Evolutionary conservation across 2,888 invertebrate genomes (phyloP).

Genomic region (Agriopis leucophaearia): DNA sequence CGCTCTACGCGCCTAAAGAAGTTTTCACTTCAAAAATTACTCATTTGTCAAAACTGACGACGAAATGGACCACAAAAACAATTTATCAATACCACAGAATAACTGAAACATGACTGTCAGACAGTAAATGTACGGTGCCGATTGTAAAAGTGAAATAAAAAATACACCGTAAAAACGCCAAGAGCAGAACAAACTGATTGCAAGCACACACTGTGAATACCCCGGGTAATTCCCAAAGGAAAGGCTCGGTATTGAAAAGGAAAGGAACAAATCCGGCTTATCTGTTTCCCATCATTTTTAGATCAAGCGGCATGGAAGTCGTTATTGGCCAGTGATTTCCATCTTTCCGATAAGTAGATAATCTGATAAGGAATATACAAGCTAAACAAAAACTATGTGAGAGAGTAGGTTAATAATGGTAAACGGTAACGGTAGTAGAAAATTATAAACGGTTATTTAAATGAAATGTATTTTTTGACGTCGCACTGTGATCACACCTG

Average conservation of each 20-base stretch:
- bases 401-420: neutral
- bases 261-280: slow-evolving; percentile 26
- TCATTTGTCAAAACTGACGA: no score
- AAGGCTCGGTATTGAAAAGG: slow-evolving; percentile 28
- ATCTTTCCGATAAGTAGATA: slow-evolving; percentile 11
- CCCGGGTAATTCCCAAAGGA: slow-evolving; percentile 43
- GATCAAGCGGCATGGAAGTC: slow-evolving; percentile 18
- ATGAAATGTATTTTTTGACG: no score
- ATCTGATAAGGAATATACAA: slow-evolving; percentile 6
- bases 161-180: slow-evolving; percentile 43
- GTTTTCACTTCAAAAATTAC: no score
- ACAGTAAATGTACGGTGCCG: slow-evolving; percentile 40
- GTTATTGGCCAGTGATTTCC: slow-evolving; percentile 11
- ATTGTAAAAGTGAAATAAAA: slow-evolving; percentile 42
- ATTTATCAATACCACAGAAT: no score
- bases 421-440: no score
- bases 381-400: neutral
- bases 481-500: no score
- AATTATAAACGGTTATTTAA: no score
- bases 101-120: slow-evolving; percentile 47
- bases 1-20: no score
- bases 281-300: slow-evolving; percentile 31
- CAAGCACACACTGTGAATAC: slow-evolving; percentile 44
- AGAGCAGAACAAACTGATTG: slow-evolving; percentile 48
- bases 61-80: no score